phyloP scores from a whole-genome alignment of 1,140 invertebrate genomes.

The Zaprionus capensis region DNA sequence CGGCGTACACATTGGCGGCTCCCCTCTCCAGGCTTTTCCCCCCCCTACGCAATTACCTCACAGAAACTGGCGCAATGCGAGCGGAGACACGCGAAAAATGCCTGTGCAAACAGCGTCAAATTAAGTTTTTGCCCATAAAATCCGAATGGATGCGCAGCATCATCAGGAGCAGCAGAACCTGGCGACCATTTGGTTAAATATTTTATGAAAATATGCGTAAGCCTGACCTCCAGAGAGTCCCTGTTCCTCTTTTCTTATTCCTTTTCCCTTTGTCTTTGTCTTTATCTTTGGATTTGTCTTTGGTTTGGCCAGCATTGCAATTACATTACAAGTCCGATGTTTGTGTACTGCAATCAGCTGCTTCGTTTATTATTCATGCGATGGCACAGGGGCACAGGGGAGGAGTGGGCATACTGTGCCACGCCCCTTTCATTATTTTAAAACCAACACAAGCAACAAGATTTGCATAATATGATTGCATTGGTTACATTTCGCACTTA shows the following conservation, averaged over 20 bases:
- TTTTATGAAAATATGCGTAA: constrained; percentile 79
- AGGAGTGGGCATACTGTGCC: constrained; percentile 2
- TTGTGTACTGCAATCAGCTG: constrained; percentile 40
- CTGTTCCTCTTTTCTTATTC: constrained; percentile 6
- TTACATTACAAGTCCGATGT: constrained; percentile 59
- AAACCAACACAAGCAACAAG: constrained; percentile 60
- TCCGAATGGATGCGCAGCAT: constrained; percentile 55
- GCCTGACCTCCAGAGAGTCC: constrained; percentile 18
- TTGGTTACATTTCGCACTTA: constrained; percentile 3
- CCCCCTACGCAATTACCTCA: constrained; percentile 64
- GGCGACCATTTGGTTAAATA: constrained; percentile 75
- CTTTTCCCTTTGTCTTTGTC: constrained; percentile 10
- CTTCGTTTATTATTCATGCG: constrained; percentile 72
- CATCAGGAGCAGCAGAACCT: constrained; percentile 28
- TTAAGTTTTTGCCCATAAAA: constrained; percentile 75
- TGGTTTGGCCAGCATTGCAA: constrained; percentile 61
- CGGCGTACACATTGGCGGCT: constrained; percentile 13
- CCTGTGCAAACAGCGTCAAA: constrained; percentile 73
- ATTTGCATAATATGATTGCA: constrained; percentile 81
- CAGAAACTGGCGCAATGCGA: constrained; percentile 42
- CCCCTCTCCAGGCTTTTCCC: constrained; percentile 6
- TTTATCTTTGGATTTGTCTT: constrained; percentile 34
- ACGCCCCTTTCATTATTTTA: constrained; percentile 72
- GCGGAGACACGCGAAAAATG: constrained; percentile 43
- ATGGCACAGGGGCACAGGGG: not conserved